Base-by-base conservation (phyloP, 1,140 invertebrate genomes). In the Pseudachorutes palmiensis region DNA sequence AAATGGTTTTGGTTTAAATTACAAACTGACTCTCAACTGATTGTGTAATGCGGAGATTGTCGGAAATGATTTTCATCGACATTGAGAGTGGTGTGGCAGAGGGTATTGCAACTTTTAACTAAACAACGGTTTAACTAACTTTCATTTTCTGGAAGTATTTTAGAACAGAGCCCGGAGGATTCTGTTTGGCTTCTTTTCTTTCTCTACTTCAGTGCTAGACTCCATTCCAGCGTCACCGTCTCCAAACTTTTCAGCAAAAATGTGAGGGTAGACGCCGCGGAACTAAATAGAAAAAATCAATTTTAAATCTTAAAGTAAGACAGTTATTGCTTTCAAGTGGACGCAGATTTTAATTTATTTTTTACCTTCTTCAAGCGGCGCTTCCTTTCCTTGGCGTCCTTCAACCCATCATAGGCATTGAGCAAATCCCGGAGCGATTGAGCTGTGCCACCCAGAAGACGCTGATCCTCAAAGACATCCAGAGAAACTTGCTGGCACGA, bases 211-310 rank as follows among this genome's bases (percentile, higher is more conserved):
- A 16, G 51, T 26, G 24, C 51, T 55, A 5, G 51, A 55, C 24
- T 55, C 51, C 12, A 55, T 24, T 16, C 24, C 51, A 14, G 51
- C 24, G 3, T 67, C 69, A 36, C 57, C 12, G 2, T 68, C 29
- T 22, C 62, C 67, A 48, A 67, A 74, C 59, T 73, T 73, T 30
- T 73, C 72, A 9, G 19, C 2, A 41, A 36, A 74, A 51, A 74
- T 74, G 51, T 74, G 72, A 0, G 72, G 72, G 45, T 74, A 74
- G 12, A 61, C 68, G 0, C 62, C 28, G 14, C 41, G 45, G 41
- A 74, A 74, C 72, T 73, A 36, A 16, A 36, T 28, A 64, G 1
- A 19, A 61, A 70, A 61, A 62, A 29, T 51, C 45, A 67, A 48
- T 31, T 64, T 30, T 12, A 62, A 12, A 24, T 45, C 63, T 59